These are phyloP conservation scores for Dendrolimus houi DNA, from an alignment of 2,888 invertebrate genomes.

Conservation along the genomic window DNA sequence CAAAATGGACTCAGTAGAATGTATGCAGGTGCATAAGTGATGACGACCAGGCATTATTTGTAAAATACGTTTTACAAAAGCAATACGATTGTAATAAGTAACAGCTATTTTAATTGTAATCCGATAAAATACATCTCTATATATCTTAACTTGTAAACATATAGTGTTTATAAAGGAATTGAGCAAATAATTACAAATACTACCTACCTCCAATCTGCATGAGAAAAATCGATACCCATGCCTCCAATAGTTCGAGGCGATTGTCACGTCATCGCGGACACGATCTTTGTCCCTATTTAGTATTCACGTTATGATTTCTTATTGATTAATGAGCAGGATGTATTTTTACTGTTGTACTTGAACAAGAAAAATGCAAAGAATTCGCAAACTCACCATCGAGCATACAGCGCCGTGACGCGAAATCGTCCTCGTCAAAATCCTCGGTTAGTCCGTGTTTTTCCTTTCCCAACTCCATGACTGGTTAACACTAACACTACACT, in stretches of 20 bases:
- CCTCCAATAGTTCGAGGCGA: conserved; percentile 15
- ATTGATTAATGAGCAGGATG: conserved; percentile 6
- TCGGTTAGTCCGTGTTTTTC: conserved; percentile 42
- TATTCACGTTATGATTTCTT: conserved; percentile 8
- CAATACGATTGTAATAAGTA: no score
- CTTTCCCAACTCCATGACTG: conserved; percentile 55
- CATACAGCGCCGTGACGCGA: conserved; percentile 63
- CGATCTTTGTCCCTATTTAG: conserved; percentile 21
- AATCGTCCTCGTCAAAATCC: conserved; percentile 59
- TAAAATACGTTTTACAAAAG: no score
- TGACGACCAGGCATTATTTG: no score
- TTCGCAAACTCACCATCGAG: conserved; percentile 56
- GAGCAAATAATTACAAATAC: no score
- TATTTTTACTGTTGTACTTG: conserved; percentile 1
- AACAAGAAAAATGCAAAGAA: not conserved
- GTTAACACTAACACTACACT: conserved; percentile 30
- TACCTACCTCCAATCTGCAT: conserved; percentile 16
- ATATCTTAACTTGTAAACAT: no score
- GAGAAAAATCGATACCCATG: conserved; percentile 28
- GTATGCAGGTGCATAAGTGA: no score
- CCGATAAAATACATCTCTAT: no score
- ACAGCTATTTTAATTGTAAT: no score
- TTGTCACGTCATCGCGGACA: conserved; percentile 19
- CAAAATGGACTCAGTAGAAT: no score
- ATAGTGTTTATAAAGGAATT: no score